A percentile compares a stretch with the other conserved stretches of the same genome.
Conservation (phyloP, 2,113 vertebrate genomes). For the Macrotis lagotis region DNA sequence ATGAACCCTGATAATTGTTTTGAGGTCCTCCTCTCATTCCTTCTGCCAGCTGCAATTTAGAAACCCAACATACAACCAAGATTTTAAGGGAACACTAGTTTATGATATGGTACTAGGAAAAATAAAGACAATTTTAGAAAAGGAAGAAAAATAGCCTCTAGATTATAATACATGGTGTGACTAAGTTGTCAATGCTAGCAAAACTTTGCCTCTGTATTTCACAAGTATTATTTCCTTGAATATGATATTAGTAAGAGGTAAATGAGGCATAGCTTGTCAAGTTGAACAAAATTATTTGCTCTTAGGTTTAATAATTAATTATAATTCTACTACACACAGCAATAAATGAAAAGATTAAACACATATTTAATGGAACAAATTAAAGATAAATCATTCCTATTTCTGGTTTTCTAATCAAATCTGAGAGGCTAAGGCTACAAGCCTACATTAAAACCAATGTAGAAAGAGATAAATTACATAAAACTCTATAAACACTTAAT, state of each 20-base stretch:
- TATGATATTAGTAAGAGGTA: slow-evolving; percentile 38
- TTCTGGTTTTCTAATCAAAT: slow-evolving; percentile 54
- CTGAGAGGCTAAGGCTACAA: slow-evolving; percentile 61
- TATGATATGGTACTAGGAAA: not conserved
- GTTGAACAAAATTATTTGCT: slow-evolving; percentile 41
- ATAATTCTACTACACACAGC: slow-evolving; percentile 47
- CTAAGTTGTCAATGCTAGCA: slow-evolving; percentile 21
- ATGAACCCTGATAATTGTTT: too few relatives aligned
- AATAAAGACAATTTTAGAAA: slow-evolving; percentile 29
- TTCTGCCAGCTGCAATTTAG: not conserved
- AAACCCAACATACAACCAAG: slow-evolving; percentile 49
- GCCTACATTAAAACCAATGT: slow-evolving; percentile 55
- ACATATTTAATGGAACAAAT: slow-evolving; percentile 59
- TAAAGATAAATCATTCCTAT: slow-evolving; percentile 64
- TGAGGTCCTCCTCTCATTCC: not conserved
- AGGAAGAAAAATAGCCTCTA: slow-evolving; percentile 21
- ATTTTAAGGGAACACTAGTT: not conserved
- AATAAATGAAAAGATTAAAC: slow-evolving; percentile 65
- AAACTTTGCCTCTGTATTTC: slow-evolving; percentile 15
- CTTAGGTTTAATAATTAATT: slow-evolving; percentile 61
- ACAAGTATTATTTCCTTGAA: slow-evolving; percentile 18
- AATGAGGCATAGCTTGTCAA: not conserved
- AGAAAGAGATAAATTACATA: slow-evolving; percentile 53
- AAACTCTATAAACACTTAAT: slow-evolving; percentile 26
- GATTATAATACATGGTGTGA: not conserved